Evolutionary conservation across 2,797 vertebrate genomes (phyloP).

Genomic region (Scolopax rusticola): DNA sequence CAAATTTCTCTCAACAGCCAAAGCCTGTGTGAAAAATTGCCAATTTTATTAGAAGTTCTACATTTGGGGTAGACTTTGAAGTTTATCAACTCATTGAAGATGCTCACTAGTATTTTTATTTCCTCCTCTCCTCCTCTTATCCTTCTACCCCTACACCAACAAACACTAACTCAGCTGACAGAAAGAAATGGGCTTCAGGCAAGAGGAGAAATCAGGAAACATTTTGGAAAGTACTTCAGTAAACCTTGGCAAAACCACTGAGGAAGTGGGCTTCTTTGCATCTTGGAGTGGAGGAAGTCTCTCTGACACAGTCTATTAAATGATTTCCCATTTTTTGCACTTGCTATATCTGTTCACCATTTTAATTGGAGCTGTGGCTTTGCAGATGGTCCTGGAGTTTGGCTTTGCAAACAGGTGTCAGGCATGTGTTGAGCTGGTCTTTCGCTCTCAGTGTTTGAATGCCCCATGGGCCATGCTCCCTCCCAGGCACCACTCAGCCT

Average conservation of each 20-base stretch:
- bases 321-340: background rate
- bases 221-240: background rate
- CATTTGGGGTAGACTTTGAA: background rate
- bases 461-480: background rate
- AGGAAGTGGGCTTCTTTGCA: background rate
- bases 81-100: background rate
- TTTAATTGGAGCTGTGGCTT: background rate
- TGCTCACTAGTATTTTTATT: background rate
- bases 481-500: background rate
- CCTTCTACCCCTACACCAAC: background rate
- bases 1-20: background rate
- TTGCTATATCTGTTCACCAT: background rate
- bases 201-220: conserved; percentile 10
- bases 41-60: background rate
- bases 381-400: background rate
- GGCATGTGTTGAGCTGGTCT: background rate
- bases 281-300: background rate
- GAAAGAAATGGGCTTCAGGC: conserved; percentile 23
- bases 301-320: background rate
- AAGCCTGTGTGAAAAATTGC: background rate
- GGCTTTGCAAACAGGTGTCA: background rate
- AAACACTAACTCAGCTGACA: background rate
- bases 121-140: background rate
- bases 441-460: background rate
- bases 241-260: background rate